Evolutionary conservation across 92 coral and sea anemone genomes (phyloP).

Genomic region (Blastomussa wellsi): DNA sequence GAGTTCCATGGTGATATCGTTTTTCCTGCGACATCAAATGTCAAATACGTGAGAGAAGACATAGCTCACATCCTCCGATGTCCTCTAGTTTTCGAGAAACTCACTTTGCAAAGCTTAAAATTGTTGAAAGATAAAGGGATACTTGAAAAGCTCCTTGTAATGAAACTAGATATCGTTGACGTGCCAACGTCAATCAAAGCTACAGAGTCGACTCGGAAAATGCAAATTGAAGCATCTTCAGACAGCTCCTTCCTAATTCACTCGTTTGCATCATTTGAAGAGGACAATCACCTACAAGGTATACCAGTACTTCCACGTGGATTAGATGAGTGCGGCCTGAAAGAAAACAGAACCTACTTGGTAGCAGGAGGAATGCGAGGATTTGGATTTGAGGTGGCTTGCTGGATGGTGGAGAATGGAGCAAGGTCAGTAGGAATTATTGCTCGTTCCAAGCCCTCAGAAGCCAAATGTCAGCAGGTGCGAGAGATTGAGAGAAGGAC

Average conservation of each 20-base stretch:
- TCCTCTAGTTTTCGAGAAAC: conserved; percentile 30
- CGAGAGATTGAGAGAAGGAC: conserved; percentile 52
- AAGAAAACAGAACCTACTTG: conserved; percentile 66
- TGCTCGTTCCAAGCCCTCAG: conserved; percentile 72
- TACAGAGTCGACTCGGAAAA: background rate
- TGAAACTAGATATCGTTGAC: conserved; percentile 7
- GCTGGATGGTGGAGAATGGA: conserved; percentile 80
- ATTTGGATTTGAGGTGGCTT: conserved; percentile 81
- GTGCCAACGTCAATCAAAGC: conserved; percentile 11
- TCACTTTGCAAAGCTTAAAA: conserved; percentile 21
- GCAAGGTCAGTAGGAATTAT: conserved; percentile 65
- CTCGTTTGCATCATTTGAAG: conserved; percentile 10
- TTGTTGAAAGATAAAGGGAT: conserved; percentile 30
- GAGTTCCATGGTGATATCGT: conserved; percentile 19
- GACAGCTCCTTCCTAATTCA: background rate
- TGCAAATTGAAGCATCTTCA: background rate
- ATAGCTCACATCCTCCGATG: conserved; percentile 16
- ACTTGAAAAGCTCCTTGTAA: conserved; percentile 25
- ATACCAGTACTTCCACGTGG: conserved; percentile 41
- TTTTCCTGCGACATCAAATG: conserved; percentile 9
- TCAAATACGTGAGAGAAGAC: conserved; percentile 26
- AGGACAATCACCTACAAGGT: background rate
- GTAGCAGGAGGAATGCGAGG: conserved; percentile 82
- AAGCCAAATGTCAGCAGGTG: conserved; percentile 55
- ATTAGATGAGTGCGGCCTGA: conserved; percentile 59